These are phyloP conservation scores for Hippoglossus stenolepis DNA, from an alignment of 2,113 vertebrate genomes.

Conservation along the genomic window DNA sequence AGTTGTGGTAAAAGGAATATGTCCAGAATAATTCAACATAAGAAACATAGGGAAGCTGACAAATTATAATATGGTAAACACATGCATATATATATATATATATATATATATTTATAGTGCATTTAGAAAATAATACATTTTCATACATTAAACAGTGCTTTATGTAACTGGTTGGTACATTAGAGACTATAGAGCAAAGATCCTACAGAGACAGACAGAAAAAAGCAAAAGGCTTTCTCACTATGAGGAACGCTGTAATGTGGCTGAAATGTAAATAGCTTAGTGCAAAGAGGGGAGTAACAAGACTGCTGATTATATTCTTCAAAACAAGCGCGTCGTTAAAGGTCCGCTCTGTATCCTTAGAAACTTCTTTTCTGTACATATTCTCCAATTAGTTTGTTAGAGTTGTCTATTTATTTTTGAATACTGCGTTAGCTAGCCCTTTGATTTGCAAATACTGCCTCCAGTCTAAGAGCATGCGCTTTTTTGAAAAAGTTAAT, in stretches of 20 bases:
- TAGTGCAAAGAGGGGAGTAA: constrained; percentile 73
- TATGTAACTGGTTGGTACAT: constrained; percentile 49
- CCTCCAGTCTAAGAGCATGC: constrained; percentile 79
- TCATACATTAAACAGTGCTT: constrained; percentile 42
- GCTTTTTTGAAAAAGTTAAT: constrained; percentile 87
- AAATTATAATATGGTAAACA: constrained; percentile 23
- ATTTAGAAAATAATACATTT: constrained; percentile 30
- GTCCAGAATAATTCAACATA: constrained; percentile 23
- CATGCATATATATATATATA: not conserved
- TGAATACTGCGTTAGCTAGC: constrained; percentile 77
- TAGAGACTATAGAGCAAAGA: constrained; percentile 57
- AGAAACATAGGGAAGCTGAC: constrained; percentile 27
- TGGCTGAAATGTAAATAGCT: constrained; percentile 80
- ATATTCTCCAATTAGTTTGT: constrained; percentile 85
- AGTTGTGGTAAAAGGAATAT: constrained; percentile 25
- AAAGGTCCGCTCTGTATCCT: constrained; percentile 81
- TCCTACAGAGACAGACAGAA: constrained; percentile 61
- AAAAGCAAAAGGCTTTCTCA: constrained; percentile 53
- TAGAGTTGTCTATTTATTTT: constrained; percentile 86
- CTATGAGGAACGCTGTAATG: constrained; percentile 67
- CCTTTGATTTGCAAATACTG: constrained; percentile 87
- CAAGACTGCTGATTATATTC: constrained; percentile 79
- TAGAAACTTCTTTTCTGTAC: constrained; percentile 83
- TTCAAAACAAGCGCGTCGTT: constrained; percentile 75
- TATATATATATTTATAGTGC: not conserved